These are phyloP conservation scores for Omphaloscelis lunosa DNA, from an alignment of 2,888 invertebrate species.

Conservation along the genomic window DNA sequence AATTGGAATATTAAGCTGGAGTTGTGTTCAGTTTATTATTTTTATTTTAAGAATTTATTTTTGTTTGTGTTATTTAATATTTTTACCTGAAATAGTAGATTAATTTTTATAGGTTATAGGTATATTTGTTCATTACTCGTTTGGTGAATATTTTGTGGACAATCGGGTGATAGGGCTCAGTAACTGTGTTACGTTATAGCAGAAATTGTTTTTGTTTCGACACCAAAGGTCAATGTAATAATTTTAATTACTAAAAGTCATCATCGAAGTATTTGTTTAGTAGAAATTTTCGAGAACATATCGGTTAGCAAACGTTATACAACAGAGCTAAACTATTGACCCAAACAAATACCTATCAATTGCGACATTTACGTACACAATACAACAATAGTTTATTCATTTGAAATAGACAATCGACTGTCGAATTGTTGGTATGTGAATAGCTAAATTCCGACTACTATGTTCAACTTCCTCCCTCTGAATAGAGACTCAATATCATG, in stretches of 20 bases:
- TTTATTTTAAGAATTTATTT: not conserved
- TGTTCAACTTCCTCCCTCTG: not conserved
- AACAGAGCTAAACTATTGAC: not conserved
- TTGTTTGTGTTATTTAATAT: not conserved
- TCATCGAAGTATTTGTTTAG: not conserved
- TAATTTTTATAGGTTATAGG: not conserved
- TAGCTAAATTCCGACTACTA: slow-evolving; percentile 5
- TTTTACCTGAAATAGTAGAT: not conserved
- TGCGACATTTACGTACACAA: not conserved
- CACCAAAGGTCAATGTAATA: not conserved
- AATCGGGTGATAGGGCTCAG: not conserved
- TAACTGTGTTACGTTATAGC: not conserved
- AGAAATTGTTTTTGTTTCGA: too few relatives aligned
- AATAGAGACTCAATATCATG: not conserved
- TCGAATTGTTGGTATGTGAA: too few relatives aligned
- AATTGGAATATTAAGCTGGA: slow-evolving; percentile 28
- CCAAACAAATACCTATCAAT: not conserved
- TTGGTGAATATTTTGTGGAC: not conserved
- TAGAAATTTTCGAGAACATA: not conserved
- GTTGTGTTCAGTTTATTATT: slow-evolving; percentile 6
- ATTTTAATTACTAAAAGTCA: not conserved
- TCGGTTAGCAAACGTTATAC: too few relatives aligned
- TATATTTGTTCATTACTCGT: too few relatives aligned
- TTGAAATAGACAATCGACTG: not conserved
- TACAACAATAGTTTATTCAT: not conserved